Evolutionary conservation across 2,888 invertebrate genomes (phyloP).

Genomic region (Agrochola macilenta): DNA sequence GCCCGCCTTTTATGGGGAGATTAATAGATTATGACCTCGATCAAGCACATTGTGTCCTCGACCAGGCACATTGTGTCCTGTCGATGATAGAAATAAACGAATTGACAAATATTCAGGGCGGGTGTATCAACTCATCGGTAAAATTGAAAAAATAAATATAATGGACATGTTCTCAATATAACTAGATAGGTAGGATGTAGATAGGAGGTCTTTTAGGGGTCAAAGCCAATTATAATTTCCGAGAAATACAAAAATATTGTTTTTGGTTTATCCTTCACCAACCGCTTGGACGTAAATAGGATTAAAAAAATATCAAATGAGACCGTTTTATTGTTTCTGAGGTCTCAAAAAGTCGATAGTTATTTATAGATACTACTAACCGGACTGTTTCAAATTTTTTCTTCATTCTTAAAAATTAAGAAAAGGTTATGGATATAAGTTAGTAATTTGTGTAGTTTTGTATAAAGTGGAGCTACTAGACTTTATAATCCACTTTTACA

Average conservation of each 20-base stretch:
- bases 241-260: background rate
- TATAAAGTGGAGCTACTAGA: background rate
- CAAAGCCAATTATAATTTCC: background rate
- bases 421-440: background rate
- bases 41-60: conserved; percentile 57
- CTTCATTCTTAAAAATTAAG: background rate
- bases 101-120: conserved; percentile 43
- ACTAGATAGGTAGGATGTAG: too few relatives aligned
- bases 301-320: background rate
- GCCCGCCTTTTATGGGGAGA: conserved; percentile 73
- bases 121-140: background rate
- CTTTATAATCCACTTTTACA: background rate
- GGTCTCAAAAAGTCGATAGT: background rate
- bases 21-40: conserved; percentile 78
- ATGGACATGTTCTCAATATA: background rate
- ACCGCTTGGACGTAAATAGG: too few relatives aligned
- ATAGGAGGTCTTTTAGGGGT: too few relatives aligned
- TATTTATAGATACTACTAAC: background rate
- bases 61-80: conserved; percentile 58
- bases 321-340: background rate
- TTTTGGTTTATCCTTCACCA: background rate
- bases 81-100: conserved; percentile 67
- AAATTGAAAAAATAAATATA: background rate
- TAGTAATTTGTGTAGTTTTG: background rate
- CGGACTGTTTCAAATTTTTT: background rate